phyloP scores from a whole-genome alignment of 2,113 vertebrate species.

The Prunella himalayana region DNA sequence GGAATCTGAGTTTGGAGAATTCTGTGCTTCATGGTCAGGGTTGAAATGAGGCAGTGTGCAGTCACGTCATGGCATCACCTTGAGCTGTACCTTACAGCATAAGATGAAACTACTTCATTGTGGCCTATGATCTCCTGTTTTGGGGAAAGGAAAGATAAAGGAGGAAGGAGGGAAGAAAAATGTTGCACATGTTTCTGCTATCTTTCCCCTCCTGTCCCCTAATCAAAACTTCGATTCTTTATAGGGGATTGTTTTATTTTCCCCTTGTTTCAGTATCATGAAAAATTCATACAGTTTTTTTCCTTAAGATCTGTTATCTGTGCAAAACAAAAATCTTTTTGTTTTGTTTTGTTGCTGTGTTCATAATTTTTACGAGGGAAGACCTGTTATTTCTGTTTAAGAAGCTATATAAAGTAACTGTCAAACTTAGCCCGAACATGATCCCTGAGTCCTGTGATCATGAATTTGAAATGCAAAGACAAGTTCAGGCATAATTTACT shows the following conservation, averaged over 20 bases:
- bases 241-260: not conserved
- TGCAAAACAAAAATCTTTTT: not conserved
- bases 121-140: not conserved
- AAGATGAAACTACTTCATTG: not conserved
- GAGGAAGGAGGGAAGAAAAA: not conserved
- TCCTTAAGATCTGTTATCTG: not conserved
- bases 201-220: not conserved
- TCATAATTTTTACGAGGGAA: not conserved
- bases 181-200: not conserved
- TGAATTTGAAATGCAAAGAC: not conserved
- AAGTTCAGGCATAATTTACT: not conserved
- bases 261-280: not conserved
- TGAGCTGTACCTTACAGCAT: not conserved
- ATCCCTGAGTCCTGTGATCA: not conserved
- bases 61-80: not conserved
- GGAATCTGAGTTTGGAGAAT: not conserved
- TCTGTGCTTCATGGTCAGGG: not conserved
- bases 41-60: rapidly evolving
- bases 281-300: not conserved
- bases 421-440: not conserved
- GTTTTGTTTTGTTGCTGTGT: not conserved
- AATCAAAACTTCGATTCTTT: not conserved
- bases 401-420: not conserved
- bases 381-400: not conserved
- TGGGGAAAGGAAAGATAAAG: not conserved